Conservation (phyloP, 2,797 vertebrate species). For the Acanthurus lineatus region DNA sequence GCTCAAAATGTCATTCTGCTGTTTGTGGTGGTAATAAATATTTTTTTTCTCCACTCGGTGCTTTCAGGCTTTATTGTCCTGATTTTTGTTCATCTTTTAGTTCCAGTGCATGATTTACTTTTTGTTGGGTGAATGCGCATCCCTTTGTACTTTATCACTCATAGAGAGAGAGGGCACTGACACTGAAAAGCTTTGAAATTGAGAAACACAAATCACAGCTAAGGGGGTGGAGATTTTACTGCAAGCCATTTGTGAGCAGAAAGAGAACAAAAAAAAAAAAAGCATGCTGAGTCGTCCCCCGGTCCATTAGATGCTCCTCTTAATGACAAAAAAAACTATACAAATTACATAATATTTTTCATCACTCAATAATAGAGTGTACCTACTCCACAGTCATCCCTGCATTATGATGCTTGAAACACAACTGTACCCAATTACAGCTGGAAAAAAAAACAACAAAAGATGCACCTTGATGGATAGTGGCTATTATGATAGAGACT, state of each 20-base stretch:
- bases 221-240: constrained; percentile 40
- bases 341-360: constrained; percentile 35
- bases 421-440: constrained; percentile 35
- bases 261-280: background rate
- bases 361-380: constrained; percentile 6
- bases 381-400: constrained; percentile 5
- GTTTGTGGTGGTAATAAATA: constrained; percentile 36
- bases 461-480: background rate
- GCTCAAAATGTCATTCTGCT: constrained; percentile 46
- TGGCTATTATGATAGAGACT: background rate
- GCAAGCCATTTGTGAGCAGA: constrained; percentile 37
- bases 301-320: constrained; percentile 42
- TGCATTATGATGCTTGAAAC: constrained; percentile 11
- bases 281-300: constrained; percentile 26
- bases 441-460: constrained; percentile 11
- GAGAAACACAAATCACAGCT: constrained; percentile 60
- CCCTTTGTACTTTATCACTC: constrained; percentile 35
- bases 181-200: constrained; percentile 48
- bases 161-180: constrained; percentile 36
- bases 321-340: constrained; percentile 37
- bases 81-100: constrained; percentile 33
- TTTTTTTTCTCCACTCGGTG: constrained; percentile 8
- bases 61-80: constrained; percentile 46
- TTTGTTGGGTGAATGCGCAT: constrained; percentile 31
- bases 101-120: constrained; percentile 37